Evolutionary conservation across 1,140 invertebrate genomes (phyloP).

Genomic region (Trachymyrmex septentrionalis): DNA sequence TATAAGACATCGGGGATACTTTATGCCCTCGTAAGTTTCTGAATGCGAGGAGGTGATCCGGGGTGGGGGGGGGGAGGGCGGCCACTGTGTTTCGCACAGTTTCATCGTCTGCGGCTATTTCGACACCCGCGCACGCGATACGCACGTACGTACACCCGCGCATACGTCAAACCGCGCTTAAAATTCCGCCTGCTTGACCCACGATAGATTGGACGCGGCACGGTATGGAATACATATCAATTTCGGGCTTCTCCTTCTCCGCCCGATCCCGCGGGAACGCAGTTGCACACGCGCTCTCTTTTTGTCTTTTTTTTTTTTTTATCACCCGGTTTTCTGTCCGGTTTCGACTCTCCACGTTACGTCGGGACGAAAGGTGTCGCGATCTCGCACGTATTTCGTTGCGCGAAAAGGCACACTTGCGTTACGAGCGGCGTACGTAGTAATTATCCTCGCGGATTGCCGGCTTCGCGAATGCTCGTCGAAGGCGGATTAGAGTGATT

Average conservation of each 20-base stretch:
- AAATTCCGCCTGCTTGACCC: slow-evolving; percentile 87
- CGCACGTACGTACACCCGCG: slow-evolving; percentile 16
- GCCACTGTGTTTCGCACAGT: slow-evolving; percentile 38
- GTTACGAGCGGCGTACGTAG: neutral
- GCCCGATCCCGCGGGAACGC: slow-evolving; percentile 81
- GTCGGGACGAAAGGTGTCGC: slow-evolving; percentile 31
- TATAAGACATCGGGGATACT: slow-evolving; percentile 79
- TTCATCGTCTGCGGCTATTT: slow-evolving; percentile 38
- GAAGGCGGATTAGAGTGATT: slow-evolving; percentile 44
- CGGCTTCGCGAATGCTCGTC: slow-evolving; percentile 21
- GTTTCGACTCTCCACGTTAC: neutral
- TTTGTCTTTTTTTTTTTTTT: slow-evolving; percentile 53
- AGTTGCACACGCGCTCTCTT: slow-evolving; percentile 78
- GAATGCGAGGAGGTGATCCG: slow-evolving; percentile 69
- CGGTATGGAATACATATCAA: slow-evolving; percentile 86
- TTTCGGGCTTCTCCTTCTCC: slow-evolving; percentile 78
- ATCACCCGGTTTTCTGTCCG: neutral
- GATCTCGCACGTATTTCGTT: neutral
- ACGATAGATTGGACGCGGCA: slow-evolving; percentile 86
- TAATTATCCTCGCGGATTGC: slow-evolving; percentile 29
- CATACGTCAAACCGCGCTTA: slow-evolving; percentile 79
- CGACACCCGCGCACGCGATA: slow-evolving; percentile 7
- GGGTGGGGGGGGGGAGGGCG: slow-evolving; percentile 25
- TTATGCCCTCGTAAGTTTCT: slow-evolving; percentile 85
- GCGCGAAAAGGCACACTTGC: neutral